phyloP scores from a whole-genome alignment of 2,888 invertebrate species.

The Drosophila antonietae region DNA sequence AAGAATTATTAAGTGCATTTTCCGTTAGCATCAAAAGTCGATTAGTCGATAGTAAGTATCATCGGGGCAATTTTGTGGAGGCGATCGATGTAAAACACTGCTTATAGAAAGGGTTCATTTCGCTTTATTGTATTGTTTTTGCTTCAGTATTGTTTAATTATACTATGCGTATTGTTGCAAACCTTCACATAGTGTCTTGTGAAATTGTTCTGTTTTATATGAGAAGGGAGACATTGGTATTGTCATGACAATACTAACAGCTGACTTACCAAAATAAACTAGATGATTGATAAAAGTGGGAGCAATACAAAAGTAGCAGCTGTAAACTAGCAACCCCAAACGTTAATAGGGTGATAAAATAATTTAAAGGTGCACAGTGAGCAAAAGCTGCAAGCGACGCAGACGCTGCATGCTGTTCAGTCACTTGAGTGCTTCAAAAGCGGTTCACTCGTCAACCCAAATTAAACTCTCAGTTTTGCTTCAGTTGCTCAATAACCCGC shows the following conservation, averaged over 20 bases:
- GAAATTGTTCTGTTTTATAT: slow-evolving; percentile 16
- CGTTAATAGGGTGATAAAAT: slow-evolving; percentile 24
- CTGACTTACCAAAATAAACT: slow-evolving; percentile 32
- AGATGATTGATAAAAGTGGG: slow-evolving; percentile 17
- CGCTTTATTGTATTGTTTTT: neutral
- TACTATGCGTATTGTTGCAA: slow-evolving; percentile 1
- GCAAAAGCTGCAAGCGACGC: slow-evolving; percentile 42
- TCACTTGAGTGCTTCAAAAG: slow-evolving; percentile 19
- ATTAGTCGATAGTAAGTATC: slow-evolving; percentile 1
- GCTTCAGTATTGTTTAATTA: slow-evolving; percentile 12
- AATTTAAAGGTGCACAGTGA: slow-evolving; percentile 37
- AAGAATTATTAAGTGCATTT: neutral
- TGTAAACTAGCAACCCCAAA: slow-evolving; percentile 44
- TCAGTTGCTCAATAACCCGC: slow-evolving; percentile 23
- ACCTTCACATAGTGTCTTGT: slow-evolving; percentile 4
- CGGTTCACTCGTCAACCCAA: slow-evolving; percentile 21
- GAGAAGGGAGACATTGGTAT: neutral
- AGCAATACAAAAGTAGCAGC: slow-evolving; percentile 34
- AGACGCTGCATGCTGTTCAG: slow-evolving; percentile 15
- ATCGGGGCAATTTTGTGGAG: slow-evolving; percentile 36
- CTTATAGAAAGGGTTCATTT: neutral
- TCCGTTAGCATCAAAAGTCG: slow-evolving; percentile 4
- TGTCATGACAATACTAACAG: slow-evolving; percentile 38
- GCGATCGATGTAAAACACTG: slow-evolving; percentile 16
- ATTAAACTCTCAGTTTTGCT: slow-evolving; percentile 18